Evolutionary conservation across 2,888 invertebrate genomes (phyloP).

Genomic region (Lasioglossum villosulum): DNA sequence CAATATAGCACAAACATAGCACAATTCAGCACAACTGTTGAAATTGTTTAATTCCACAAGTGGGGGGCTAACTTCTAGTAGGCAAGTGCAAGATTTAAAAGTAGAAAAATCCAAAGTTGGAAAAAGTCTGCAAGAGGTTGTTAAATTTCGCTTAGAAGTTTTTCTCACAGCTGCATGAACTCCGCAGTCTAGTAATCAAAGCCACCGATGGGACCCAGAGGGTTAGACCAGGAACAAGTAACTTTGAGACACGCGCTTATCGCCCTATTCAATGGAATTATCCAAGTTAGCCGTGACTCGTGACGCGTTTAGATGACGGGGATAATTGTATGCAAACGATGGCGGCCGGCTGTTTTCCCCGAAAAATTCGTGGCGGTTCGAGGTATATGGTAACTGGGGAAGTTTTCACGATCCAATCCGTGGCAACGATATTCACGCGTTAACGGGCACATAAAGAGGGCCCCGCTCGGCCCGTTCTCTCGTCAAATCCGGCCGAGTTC

Average conservation of each 20-base stretch:
- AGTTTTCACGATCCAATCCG: constrained; percentile 3
- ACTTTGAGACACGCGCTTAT: background rate
- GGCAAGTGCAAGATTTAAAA: no score
- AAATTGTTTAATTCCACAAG: no score
- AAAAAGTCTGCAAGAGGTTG: background rate
- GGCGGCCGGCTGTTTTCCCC: background rate
- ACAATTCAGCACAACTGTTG: no score
- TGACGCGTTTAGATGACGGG: background rate
- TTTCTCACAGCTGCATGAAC: background rate
- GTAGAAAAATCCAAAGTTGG: no score
- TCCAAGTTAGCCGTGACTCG: background rate
- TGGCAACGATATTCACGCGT: background rate
- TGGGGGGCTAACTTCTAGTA: no score
- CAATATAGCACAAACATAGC: no score
- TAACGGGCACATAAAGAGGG: background rate
- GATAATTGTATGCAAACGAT: background rate
- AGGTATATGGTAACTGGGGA: background rate
- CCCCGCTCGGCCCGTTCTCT: background rate
- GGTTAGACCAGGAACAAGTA: background rate
- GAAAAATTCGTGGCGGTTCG: background rate
- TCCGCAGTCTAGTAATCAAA: background rate
- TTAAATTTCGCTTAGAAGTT: background rate
- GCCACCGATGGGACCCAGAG: background rate
- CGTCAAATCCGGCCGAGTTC: constrained; percentile 3
- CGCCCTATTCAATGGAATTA: background rate